phyloP scores from a whole-genome alignment of 1,140 invertebrate genomes.

The Harlomillsia oculata region DNA sequence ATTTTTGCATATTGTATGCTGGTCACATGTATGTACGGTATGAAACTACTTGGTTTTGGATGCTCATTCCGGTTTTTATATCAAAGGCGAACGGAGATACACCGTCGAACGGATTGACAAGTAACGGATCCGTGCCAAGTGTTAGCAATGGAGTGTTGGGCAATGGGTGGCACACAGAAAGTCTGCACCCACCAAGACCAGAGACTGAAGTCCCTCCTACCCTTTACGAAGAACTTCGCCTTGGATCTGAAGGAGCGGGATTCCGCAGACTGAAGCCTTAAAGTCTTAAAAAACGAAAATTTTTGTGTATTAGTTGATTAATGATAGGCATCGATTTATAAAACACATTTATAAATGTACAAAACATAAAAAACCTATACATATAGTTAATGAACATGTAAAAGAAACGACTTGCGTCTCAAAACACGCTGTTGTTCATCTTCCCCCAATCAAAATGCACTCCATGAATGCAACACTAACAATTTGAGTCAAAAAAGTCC shows the following conservation, averaged over 20 bases:
- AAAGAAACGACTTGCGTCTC: no score
- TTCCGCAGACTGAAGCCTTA: conserved; percentile 58
- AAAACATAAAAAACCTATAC: no score
- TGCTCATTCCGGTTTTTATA: neutral
- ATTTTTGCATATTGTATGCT: neutral
- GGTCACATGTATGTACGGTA: no score
- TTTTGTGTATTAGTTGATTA: no score
- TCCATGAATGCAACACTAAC: no score
- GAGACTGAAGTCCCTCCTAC: conserved; percentile 58
- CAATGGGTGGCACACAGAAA: conserved; percentile 48
- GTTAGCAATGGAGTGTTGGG: conserved; percentile 29
- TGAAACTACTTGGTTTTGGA: neutral
- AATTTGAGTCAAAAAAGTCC: no score
- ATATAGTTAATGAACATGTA: no score
- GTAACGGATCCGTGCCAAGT: conserved; percentile 17
- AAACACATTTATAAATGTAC: no score
- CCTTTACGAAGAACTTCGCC: conserved; percentile 65
- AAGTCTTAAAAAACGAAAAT: no score
- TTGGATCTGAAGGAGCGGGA: conserved; percentile 64
- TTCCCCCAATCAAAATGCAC: no score
- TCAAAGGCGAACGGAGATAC: conserved; percentile 20
- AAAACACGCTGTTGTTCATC: no score
- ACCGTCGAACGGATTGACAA: conserved; percentile 3
- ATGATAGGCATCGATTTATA: no score
- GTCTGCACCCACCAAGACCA: conserved; percentile 44